phyloP scores from a whole-genome alignment of 2,113 vertebrate genomes.

The Corythaixoides concolor region DNA sequence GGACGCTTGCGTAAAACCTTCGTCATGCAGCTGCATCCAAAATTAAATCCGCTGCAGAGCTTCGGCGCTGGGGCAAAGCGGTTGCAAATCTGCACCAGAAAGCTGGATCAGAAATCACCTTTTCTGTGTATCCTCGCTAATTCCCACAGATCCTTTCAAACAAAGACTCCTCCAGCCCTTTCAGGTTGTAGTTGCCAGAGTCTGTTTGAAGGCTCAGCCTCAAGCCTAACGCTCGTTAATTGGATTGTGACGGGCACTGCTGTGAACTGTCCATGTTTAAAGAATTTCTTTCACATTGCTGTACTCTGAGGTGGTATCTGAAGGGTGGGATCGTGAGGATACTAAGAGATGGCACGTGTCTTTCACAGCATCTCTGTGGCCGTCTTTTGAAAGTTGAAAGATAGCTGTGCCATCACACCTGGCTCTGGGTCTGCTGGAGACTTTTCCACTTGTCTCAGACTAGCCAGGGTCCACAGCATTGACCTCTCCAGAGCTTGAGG shows the following conservation, averaged over 20 bases:
- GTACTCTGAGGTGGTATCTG: not conserved
- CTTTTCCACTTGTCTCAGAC: not conserved
- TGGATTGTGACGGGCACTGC: not conserved
- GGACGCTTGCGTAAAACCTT: not conserved
- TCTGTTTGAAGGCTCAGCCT: slow-evolving; percentile 20
- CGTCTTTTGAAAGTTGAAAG: not conserved
- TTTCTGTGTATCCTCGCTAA: slow-evolving; percentile 16
- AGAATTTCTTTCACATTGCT: not conserved
- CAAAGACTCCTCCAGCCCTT: not conserved
- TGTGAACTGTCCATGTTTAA: not conserved
- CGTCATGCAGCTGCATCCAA: not conserved
- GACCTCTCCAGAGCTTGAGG: not conserved
- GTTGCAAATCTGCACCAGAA: not conserved
- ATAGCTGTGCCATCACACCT: accelerated
- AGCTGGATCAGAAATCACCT: slow-evolving; percentile 45
- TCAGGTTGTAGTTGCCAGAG: not conserved
- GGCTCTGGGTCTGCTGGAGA: not conserved
- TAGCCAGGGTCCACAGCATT: not conserved
- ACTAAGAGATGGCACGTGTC: not conserved
- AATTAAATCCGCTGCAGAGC: slow-evolving; percentile 8
- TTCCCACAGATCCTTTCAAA: slow-evolving; percentile 49
- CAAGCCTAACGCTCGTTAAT: not conserved
- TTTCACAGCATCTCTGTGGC: not conserved
- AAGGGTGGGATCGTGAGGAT: not conserved
- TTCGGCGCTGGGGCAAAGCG: not conserved